Evolutionary conservation across 2,888 invertebrate genomes (phyloP).

Genomic region (Camponotus fellah): DNA sequence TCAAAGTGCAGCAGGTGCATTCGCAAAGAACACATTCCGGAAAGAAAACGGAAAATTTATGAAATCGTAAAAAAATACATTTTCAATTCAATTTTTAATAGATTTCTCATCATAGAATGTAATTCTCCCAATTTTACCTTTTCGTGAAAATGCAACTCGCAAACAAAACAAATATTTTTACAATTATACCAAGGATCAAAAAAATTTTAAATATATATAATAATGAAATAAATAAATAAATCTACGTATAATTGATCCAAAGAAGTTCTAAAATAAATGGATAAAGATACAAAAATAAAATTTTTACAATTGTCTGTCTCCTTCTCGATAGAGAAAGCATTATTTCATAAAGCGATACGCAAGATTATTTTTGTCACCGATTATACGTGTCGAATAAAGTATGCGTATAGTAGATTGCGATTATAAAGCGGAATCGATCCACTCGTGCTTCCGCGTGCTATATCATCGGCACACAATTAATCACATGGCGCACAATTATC

Average conservation of each 20-base stretch:
- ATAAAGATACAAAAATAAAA: no score
- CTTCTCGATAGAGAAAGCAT: neutral
- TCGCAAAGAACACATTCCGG: neutral
- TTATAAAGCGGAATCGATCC: conserved; percentile 43
- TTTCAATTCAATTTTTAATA: neutral
- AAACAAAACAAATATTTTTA: neutral
- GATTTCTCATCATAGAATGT: neutral
- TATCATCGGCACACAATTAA: conserved; percentile 17
- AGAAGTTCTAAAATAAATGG: no score
- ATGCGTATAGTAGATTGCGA: conserved; percentile 9
- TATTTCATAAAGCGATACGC: conserved; percentile 1
- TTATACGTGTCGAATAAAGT: conserved; percentile 21
- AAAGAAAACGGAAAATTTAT: conserved; percentile 14
- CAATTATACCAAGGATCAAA: no score
- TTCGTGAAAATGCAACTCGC: neutral
- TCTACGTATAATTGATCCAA: no score
- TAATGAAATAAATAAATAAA: no score
- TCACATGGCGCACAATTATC: conserved; percentile 41
- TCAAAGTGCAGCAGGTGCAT: conserved; percentile 23
- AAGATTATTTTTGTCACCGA: neutral
- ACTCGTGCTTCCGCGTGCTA: conserved; percentile 36
- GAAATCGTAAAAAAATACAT: no score
- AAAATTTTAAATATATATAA: no score
- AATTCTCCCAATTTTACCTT: neutral
- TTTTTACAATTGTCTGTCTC: neutral